These are phyloP conservation scores for Trachurus trachurus DNA, from an alignment of 2,797 vertebrate genomes.

Conservation along the genomic window DNA sequence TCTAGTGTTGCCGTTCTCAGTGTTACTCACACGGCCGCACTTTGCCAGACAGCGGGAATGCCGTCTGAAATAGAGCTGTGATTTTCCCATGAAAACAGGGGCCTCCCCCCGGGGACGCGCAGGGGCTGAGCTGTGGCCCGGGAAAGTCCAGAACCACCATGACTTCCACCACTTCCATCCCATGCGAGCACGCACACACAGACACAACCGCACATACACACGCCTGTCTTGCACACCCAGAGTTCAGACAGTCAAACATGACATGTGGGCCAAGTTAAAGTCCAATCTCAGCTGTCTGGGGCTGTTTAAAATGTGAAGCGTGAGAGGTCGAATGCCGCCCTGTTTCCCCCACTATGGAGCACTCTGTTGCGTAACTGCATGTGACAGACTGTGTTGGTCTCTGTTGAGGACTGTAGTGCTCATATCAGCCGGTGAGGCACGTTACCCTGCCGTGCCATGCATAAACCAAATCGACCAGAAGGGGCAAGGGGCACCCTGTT, in stretches of 20 bases:
- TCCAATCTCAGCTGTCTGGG: slow-evolving; percentile 68
- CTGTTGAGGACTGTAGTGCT: slow-evolving; percentile 40
- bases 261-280: slow-evolving; percentile 63
- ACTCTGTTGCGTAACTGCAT: slow-evolving; percentile 59
- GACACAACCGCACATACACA: slow-evolving; percentile 24
- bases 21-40: slow-evolving; percentile 52
- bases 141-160: slow-evolving; percentile 74
- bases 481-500: slow-evolving; percentile 30
- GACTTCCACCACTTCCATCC: slow-evolving; percentile 68
- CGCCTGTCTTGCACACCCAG: slow-evolving; percentile 35
- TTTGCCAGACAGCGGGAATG: slow-evolving; percentile 72
- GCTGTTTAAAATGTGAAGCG: slow-evolving; percentile 47
- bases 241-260: slow-evolving; percentile 59
- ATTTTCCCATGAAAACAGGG: slow-evolving; percentile 86
- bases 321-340: slow-evolving; percentile 40
- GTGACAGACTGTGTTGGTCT: slow-evolving; percentile 48
- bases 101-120: slow-evolving; percentile 76
- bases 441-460: slow-evolving; percentile 37
- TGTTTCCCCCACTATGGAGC: slow-evolving; percentile 56
- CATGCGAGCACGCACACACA: slow-evolving; percentile 56
- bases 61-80: slow-evolving; percentile 76
- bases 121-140: slow-evolving; percentile 61
- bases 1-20: slow-evolving; percentile 58
- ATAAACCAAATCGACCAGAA: slow-evolving; percentile 48
- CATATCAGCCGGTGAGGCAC: slow-evolving; percentile 37